phyloP scores from a whole-genome alignment of 1,140 invertebrate genomes.

The Drusus annulatus region DNA sequence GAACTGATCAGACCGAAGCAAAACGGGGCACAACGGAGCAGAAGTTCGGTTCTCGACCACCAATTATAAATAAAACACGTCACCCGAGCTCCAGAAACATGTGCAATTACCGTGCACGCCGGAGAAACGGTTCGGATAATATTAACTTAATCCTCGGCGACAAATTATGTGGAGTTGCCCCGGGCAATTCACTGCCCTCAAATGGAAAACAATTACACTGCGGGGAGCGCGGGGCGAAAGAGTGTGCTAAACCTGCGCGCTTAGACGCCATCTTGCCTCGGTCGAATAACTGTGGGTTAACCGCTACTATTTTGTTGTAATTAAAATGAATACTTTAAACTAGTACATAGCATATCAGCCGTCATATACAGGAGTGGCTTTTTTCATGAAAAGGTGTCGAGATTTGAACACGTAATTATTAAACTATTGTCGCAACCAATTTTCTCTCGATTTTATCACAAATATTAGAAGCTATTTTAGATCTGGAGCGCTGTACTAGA shows the following conservation, averaged over 20 bases:
- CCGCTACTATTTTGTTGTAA: no score
- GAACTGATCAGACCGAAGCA: no score
- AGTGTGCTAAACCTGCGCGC: neutral
- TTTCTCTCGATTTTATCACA: no score
- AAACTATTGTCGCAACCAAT: no score
- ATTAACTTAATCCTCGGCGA: constrained; percentile 55
- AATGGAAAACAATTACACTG: constrained; percentile 56
- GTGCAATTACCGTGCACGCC: constrained; percentile 38
- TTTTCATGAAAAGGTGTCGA: no score
- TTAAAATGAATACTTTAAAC: no score
- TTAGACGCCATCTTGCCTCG: constrained; percentile 1
- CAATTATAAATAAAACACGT: constrained; percentile 50
- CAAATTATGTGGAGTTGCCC: constrained; percentile 47
- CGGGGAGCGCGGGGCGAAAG: neutral
- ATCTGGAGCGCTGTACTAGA: no score
- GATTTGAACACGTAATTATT: no score
- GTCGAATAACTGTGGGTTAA: no score
- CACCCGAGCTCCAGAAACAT: constrained; percentile 23
- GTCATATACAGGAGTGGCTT: no score
- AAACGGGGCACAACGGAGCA: neutral
- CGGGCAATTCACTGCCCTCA: constrained; percentile 43
- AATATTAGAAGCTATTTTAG: no score
- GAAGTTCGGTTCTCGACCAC: constrained; percentile 24
- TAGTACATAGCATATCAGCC: no score
- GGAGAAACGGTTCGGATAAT: constrained; percentile 50